phyloP scores from a whole-genome alignment of 2,888 invertebrate genomes.

The Sthenelais limicola region DNA sequence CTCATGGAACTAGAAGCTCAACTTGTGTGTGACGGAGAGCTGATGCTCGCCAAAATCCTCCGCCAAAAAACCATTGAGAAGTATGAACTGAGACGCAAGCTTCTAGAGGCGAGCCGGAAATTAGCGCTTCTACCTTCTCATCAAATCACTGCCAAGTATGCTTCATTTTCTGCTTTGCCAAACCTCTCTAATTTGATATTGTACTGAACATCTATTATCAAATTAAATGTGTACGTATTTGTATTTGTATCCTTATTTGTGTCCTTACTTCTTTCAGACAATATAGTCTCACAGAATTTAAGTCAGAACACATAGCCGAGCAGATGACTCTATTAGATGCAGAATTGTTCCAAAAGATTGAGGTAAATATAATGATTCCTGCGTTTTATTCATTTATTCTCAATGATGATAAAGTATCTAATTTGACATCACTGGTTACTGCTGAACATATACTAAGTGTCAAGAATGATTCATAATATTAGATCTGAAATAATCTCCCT shows the following conservation, averaged over 20 bases:
- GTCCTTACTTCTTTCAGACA: constrained; percentile 16
- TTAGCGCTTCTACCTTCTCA: constrained; percentile 43
- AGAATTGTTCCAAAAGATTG: constrained; percentile 94
- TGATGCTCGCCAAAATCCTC: constrained; percentile 87
- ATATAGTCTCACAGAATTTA: constrained; percentile 79
- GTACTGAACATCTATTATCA: too few relatives aligned
- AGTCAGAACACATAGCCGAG: constrained; percentile 94
- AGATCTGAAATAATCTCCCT: too few relatives aligned
- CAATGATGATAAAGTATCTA: too few relatives aligned
- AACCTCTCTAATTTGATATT: too few relatives aligned
- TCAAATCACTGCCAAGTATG: constrained; percentile 49
- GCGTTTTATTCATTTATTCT: too few relatives aligned
- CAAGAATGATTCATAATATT: too few relatives aligned
- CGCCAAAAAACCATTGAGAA: constrained; percentile 93
- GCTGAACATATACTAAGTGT: too few relatives aligned
- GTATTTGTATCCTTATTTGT: too few relatives aligned
- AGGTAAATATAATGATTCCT: too few relatives aligned
- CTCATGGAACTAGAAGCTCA: constrained; percentile 95
- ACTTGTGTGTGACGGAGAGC: constrained; percentile 91
- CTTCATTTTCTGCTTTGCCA: too few relatives aligned
- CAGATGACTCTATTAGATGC: constrained; percentile 98
- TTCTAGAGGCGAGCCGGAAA: constrained; percentile 37
- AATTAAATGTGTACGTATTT: too few relatives aligned
- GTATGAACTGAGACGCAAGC: constrained; percentile 50
- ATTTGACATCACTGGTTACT: too few relatives aligned